Conservation (phyloP, 2,797 vertebrate species). For the Rhodeus uyekii region DNA sequence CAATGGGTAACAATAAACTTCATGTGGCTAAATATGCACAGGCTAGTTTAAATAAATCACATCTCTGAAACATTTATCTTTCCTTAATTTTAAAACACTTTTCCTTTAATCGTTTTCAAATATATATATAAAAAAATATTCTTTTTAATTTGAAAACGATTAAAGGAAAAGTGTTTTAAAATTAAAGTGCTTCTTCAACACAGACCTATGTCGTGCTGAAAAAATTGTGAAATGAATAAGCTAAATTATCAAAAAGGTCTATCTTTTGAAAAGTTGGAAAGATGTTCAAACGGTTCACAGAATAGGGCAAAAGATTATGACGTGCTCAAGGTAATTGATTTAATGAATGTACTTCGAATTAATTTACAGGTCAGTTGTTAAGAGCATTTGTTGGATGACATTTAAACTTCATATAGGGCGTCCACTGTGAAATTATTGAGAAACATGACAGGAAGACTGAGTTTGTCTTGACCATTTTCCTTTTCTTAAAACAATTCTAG, state of each 20-base stretch:
- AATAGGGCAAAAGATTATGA: slow-evolving; percentile 67
- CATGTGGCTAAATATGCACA: neutral
- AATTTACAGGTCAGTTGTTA: slow-evolving; percentile 74
- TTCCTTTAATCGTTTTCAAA: neutral
- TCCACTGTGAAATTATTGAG: slow-evolving; percentile 72
- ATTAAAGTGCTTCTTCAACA: neutral
- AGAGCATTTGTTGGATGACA: slow-evolving; percentile 73
- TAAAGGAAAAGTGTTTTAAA: neutral
- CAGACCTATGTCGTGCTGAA: neutral
- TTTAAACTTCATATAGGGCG: slow-evolving; percentile 79
- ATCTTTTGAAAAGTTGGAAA: neutral
- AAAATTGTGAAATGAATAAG: neutral
- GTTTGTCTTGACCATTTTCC: neutral
- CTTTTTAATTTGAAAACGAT: neutral
- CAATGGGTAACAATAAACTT: neutral
- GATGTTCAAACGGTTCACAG: slow-evolving; percentile 10
- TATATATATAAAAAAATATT: too few species aligned
- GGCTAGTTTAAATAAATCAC: neutral
- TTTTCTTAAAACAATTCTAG: neutral
- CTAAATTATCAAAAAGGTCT: neutral
- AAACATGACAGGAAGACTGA: slow-evolving; percentile 73
- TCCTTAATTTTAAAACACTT: neutral
- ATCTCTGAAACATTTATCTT: neutral
- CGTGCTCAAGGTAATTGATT: slow-evolving; percentile 83
- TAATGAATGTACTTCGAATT: slow-evolving; percentile 82